A percentile compares a stretch with the other conserved stretches of the same genome.
Evolutionary conservation across 2,797 vertebrate genomes (phyloP).

Genomic region (Rhinatrema bivittatum): DNA sequence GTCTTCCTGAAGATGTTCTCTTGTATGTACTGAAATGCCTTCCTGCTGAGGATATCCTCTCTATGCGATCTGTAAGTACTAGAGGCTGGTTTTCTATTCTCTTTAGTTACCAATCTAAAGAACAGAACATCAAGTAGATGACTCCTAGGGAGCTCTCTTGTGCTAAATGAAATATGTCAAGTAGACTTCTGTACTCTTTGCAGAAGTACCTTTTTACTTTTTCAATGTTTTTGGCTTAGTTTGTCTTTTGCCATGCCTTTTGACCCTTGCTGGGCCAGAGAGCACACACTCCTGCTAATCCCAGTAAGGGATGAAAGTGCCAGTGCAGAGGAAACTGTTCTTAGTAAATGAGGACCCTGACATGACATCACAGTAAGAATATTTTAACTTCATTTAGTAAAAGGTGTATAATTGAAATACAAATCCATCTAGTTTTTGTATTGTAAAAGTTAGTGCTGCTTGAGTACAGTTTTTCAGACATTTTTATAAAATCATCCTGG

Average conservation of each 20-base stretch:
- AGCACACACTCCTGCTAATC: neutral
- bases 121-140: neutral
- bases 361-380: too few relatives aligned
- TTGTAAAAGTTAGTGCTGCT: too few relatives aligned
- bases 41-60: conserved; percentile 82
- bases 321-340: too few relatives aligned
- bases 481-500: too few relatives aligned
- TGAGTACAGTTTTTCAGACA: too few relatives aligned
- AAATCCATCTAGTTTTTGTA: too few relatives aligned
- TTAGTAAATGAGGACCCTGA: too few relatives aligned
- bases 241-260: too few relatives aligned
- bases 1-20: conserved; percentile 85
- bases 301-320: neutral
- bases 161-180: neutral
- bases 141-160: neutral
- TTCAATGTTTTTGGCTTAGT: too few relatives aligned
- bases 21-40: conserved; percentile 86
- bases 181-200: neutral
- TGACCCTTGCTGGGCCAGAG: too few relatives aligned
- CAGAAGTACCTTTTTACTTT: neutral
- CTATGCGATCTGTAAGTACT: conserved; percentile 81
- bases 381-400: too few relatives aligned
- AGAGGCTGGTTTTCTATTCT: neutral
- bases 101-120: neutral
- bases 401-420: too few relatives aligned